Evolutionary conservation across 35 echinoderm and acorn worm genomes (phyloP).

Genomic region (Heliocidaris tuberculata): DNA sequence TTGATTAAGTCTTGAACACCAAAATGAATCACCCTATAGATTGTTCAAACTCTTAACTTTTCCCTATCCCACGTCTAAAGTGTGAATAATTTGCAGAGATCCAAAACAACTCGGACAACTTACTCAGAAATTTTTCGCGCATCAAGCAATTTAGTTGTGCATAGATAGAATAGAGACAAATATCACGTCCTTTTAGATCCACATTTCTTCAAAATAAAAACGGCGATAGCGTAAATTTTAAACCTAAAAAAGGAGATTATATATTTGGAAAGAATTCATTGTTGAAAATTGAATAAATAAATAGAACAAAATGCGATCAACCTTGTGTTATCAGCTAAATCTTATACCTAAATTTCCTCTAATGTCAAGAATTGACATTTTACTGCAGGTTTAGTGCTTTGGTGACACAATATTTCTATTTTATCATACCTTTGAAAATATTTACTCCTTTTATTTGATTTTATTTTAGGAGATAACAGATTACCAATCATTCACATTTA

Average conservation of each 20-base stretch:
- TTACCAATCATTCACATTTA: too few relatives aligned
- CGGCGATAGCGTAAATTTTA: not conserved
- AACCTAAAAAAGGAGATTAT: not conserved
- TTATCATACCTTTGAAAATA: too few relatives aligned
- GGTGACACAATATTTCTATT: too few relatives aligned
- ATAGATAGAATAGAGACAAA: not conserved
- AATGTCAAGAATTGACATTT: too few relatives aligned
- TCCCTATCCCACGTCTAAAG: not conserved
- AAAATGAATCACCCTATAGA: not conserved
- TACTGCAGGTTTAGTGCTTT: too few relatives aligned
- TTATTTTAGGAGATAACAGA: too few relatives aligned
- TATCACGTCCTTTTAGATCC: not conserved
- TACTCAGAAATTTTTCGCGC: not conserved
- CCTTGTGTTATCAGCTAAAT: too few relatives aligned
- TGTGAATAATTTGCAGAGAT: not conserved
- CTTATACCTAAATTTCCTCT: too few relatives aligned
- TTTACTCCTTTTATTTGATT: too few relatives aligned
- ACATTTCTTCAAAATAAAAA: not conserved
- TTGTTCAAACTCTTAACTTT: not conserved
- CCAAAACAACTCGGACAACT: not conserved
- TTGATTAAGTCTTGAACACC: conserved; percentile 2
- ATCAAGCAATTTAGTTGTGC: not conserved
- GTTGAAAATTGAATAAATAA: not conserved
- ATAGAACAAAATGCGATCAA: too few relatives aligned
- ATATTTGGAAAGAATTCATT: not conserved